Evolutionary conservation across 92 coral and sea anemone genomes (phyloP), one percentile per base, ranked within the genome.

Genomic region (Pocillopora meandrina): DNA sequence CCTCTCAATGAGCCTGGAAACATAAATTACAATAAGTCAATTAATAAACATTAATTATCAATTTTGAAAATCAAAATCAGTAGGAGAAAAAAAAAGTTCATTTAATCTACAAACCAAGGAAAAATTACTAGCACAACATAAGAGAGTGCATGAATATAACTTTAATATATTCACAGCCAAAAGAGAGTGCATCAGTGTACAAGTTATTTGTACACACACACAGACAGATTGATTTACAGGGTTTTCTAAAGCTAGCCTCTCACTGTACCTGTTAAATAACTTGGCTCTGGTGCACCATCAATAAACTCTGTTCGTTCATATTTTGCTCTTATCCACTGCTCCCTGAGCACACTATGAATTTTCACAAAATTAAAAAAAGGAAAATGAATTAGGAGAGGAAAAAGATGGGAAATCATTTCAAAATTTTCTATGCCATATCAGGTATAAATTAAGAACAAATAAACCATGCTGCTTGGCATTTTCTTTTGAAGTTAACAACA

Each of bases 311-410:
- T 92, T 74, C 98, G 89, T 71, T 96, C 98, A 75, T 96, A 96
- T 74, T 96, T 96, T 12, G 98, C 93, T 60, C 98, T 78, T 64
- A 96, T 96, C 98, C 98, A 96, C 65, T 96, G 98, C 75, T 96
- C 98, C 75, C 93, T 91, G 18, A 96, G 72, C 36, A 96, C 98
- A 70, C 98, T 96, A 26, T 26, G 72, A 19, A 58, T 19, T 33
- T 76, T 17, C 8, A 57, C 64, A 75, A 33, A 63, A 52, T 5
- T 12, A 21, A 8, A 56, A 21, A 19, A 3, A 71, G n/a, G 18
- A 3, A 12, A 36, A 15, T 5, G 23, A 36, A 9, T 19, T 17
- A 15, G 11, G 1, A 10, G 9, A 68, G 12, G 18, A 77, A 60
- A 14, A 15, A 60, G 34, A 26, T 26, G 31, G 3, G 20, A 31